phyloP scores from a whole-genome alignment of 37 sponge, comb jelly and placozoan species.

The Ephydatia muelleri region DNA sequence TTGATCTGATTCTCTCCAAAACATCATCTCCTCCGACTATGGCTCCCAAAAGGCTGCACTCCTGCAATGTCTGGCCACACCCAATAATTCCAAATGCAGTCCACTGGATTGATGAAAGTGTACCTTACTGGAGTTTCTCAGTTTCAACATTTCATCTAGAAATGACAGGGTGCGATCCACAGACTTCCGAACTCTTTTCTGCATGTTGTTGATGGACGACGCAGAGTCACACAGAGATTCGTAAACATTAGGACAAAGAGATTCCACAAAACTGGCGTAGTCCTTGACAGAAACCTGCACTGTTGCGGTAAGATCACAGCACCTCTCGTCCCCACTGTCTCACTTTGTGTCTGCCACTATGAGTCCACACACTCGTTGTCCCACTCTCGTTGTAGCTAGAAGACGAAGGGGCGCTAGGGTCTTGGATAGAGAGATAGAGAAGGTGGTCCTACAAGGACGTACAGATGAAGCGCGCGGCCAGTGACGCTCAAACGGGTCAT shows the following conservation, averaged over 20 bases:
- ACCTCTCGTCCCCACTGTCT: neutral
- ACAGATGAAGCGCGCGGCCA: neutral
- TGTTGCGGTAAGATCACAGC: neutral
- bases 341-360: conserved; percentile 74
- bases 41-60: conserved; percentile 57
- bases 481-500: neutral
- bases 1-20: conserved; percentile 66
- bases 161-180: conserved; percentile 77
- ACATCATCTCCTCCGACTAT: conserved; percentile 71
- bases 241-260: conserved; percentile 58
- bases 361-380: conserved; percentile 73
- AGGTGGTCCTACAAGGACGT: conserved; percentile 28
- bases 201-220: conserved; percentile 17
- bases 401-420: conserved; percentile 48
- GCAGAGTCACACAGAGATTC: conserved; percentile 79
- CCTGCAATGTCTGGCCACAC: conserved; percentile 27
- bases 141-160: conserved; percentile 61
- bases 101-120: neutral
- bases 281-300: conserved; percentile 60
- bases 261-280: conserved; percentile 57
- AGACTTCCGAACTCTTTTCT: conserved; percentile 72
- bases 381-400: conserved; percentile 67
- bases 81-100: neutral
- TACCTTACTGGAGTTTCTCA: conserved; percentile 28
- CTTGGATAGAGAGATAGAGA: conserved; percentile 74